Evolutionary conservation across 2,888 invertebrate species (phyloP), one percentile per base, ranked within the genome.

Genomic region (Steinernema hermaphroditum): DNA sequence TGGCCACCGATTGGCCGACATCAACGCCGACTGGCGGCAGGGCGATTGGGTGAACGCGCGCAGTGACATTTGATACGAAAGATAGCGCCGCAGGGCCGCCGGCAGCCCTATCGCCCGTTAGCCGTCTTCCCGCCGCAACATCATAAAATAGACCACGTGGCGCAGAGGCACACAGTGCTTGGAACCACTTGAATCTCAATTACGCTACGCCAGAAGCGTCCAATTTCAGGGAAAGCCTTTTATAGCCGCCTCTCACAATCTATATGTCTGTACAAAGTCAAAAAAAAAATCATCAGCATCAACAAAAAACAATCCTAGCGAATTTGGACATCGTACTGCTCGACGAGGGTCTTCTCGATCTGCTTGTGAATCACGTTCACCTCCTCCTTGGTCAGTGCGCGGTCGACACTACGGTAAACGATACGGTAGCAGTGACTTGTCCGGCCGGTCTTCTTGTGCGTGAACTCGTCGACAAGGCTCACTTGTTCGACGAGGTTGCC

Each of bases 401-500:
- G 91, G 85, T 95, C 93, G 91, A 95, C 91, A 86, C 96, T 94
- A 70, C 98, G 90, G 86, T 98, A 99, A 0, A 92, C 90, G 79
- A 99, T 94, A 80, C 86, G 73, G 87, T 94, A 99, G 87, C 94
- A 94, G 73, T 95, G 91, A 80, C 96, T 96, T 34, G 89, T 90
- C 83, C 90, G 91, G 57, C 92, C 91, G 2, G 91, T 92, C 88
- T 94, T 94, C 0, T 93, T 93, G 89, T 96, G 92, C 22, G 82
- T 83, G 87, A 94, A 99, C 83, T 92, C 91, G 88, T 98, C 98
- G 70, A 93, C 91, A 12, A 85, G 74, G 8, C 77, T 77, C 19
- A 85, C 85, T 91, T 92, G 95, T 89, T 98, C 98, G 68, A 98
- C 91, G n/a, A 93, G 89, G 88, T 96, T 95, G 0, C 94, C 94